Base-by-base conservation (phyloP, 2,888 invertebrate genomes). In the Tolmerus cingulatus region DNA sequence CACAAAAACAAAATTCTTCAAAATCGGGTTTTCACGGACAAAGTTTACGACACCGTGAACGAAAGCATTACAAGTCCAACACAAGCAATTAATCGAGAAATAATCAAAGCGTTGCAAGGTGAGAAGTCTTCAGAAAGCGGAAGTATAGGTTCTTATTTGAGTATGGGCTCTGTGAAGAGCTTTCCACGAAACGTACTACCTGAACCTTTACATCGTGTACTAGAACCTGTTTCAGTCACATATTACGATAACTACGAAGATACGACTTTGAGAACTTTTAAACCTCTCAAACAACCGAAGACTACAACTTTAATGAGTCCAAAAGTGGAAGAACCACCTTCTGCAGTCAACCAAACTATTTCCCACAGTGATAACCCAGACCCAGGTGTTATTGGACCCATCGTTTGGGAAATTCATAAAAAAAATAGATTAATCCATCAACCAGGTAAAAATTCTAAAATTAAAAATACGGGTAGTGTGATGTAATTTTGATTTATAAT, bases 161-260 rank as follows among this genome's bases (percentile, higher is more conserved):
- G 97, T 0, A 97, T 97, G 97, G 96, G 96, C 30, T 97, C 97
- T 2, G 95, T 97, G 12, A 96, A 95, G 90, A 95, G 96, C n/a
- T 97, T 97, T 90, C 97, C 97, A 0, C 95, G 95, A 94, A 91
- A 95, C 4, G 95, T 95, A 89, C 94, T 96, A 87, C 96, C 96
- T 3, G 97, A 97, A 90, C 97, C 97, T 0, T 91, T 97, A 14
- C 96, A 95, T 85, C 95, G 95, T 89, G 96, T 97, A 5, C 92
- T 97, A 37, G 97, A 97, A 91, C 96, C 97, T 0, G 95, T 96
- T 0, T 96, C 96, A 89, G 96, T 97, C 14, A 94, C 95, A 0
- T 95, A 96, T 90, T 93, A 96, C 34, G 96, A 96, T 91, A 91
- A 93, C 87, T 91, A 91, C 2, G 92, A 93, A 86, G 91, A 92